Evolutionary conservation across 2,797 vertebrate genomes (phyloP).

Genomic region (Scleropages formosus): DNA sequence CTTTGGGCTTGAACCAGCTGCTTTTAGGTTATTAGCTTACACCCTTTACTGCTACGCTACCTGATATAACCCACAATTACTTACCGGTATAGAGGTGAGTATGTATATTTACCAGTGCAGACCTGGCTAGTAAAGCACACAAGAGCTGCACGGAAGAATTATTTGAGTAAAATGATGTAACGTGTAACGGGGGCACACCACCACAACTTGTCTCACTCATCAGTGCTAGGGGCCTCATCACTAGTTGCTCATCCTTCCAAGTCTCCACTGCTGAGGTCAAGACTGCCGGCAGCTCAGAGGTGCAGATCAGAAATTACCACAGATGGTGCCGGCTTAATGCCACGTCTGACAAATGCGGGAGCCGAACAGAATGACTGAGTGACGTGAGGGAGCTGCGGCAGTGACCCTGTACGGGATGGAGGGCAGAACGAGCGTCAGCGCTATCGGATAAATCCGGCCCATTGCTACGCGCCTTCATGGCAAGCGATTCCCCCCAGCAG

Average conservation of each 20-base stretch:
- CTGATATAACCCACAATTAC: no score
- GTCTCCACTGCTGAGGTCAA: background rate
- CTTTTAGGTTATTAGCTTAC: no score
- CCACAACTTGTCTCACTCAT: background rate
- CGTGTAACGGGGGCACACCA: background rate
- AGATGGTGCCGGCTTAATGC: conserved; percentile 25
- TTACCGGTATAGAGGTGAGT: no score
- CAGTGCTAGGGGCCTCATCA: background rate
- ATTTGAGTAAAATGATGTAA: no score
- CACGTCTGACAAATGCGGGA: conserved; percentile 8
- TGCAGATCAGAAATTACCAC: conserved; percentile 12
- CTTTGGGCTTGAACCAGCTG: background rate
- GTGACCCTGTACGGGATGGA: background rate
- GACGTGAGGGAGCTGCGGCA: background rate
- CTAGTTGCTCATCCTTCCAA: background rate
- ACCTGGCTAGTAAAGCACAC: no score
- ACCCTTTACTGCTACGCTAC: no score
- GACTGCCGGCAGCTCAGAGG: background rate
- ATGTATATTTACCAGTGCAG: no score
- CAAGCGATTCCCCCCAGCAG: background rate
- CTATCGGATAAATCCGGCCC: background rate
- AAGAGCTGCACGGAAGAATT: no score
- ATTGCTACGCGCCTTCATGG: background rate
- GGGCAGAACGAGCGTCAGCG: background rate
- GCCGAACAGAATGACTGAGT: background rate